Percentiles rank a stretch among this genome's conserved stretches.
These are phyloP conservation scores for Lepilemur ruficaudatus DNA, from an alignment of 2,797 vertebrate genomes.

Conservation along the genomic window DNA sequence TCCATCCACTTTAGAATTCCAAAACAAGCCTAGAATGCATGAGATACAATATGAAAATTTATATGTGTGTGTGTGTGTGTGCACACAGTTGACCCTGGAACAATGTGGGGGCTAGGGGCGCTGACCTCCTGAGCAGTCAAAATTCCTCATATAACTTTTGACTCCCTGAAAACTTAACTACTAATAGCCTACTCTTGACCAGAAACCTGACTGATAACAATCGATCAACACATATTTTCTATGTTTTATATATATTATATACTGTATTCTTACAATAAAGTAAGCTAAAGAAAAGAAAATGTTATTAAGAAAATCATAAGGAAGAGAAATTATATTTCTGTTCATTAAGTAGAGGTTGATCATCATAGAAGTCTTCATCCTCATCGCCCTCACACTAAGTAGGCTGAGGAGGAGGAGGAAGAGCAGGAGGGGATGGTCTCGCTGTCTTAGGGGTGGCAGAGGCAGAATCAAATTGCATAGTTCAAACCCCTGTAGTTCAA, in stretches of 20 bases:
- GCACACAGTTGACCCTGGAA: not conserved
- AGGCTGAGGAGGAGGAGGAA: not conserved
- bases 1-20: not conserved
- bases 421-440: not conserved
- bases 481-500: not conserved
- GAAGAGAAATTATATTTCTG: not conserved
- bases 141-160: not conserved
- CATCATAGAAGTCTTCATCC: not conserved
- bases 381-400: not conserved
- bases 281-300: not conserved
- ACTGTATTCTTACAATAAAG: not conserved
- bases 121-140: not conserved
- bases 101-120: not conserved
- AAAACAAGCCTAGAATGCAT: not conserved
- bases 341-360: not conserved
- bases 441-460: not conserved
- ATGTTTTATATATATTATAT: no score
- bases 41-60: not conserved
- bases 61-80: no score
- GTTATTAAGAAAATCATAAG: not conserved
- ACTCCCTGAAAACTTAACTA: not conserved
- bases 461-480: not conserved
- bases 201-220: not conserved
- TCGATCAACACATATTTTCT: not conserved
- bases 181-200: not conserved